These are phyloP conservation scores for Pectinophora gossypiella DNA, from an alignment of 1,140 invertebrate species.

Conservation along the genomic window DNA sequence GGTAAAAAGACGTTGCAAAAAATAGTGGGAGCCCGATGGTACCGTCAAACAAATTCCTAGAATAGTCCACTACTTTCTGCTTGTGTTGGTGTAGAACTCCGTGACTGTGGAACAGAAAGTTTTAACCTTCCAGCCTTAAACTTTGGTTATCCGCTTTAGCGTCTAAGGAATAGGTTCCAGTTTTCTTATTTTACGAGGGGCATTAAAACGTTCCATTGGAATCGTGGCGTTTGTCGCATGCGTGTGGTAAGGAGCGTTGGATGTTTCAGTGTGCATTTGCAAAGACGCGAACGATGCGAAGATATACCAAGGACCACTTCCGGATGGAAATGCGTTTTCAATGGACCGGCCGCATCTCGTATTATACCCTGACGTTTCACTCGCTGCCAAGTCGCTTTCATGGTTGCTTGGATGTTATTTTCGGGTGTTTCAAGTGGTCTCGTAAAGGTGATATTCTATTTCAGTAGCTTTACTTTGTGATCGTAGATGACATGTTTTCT, in stretches of 20 bases:
- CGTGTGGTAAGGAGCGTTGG: slow-evolving; percentile 22
- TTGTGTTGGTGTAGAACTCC: too few species aligned
- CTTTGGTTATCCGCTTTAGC: too few species aligned
- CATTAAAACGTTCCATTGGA: too few species aligned
- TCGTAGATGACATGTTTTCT: too few species aligned
- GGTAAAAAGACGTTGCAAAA: slow-evolving; percentile 44
- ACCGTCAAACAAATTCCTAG: slow-evolving; percentile 54
- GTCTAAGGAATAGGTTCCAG: too few species aligned
- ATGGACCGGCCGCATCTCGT: slow-evolving; percentile 24
- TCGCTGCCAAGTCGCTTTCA: neutral
- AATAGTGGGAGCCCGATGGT: slow-evolving; percentile 39
- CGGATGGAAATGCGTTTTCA: slow-evolving; percentile 60
- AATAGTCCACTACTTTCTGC: slow-evolving; percentile 35
- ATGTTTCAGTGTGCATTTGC: slow-evolving; percentile 47
- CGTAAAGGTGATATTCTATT: neutral
- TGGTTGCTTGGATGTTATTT: neutral
- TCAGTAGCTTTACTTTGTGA: too few species aligned
- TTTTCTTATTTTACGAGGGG: too few species aligned
- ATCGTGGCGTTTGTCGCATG: neutral
- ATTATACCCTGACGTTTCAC: neutral
- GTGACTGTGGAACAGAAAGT: too few species aligned
- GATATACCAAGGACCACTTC: slow-evolving; percentile 40
- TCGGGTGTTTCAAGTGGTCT: neutral
- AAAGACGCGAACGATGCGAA: slow-evolving; percentile 46
- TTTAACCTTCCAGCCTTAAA: too few species aligned